A percentile compares a stretch with the other conserved stretches of the same genome.
These are phyloP conservation scores for Anoplopoma fimbria DNA, from an alignment of 2,113 vertebrate genomes.

Conservation along the genomic window DNA sequence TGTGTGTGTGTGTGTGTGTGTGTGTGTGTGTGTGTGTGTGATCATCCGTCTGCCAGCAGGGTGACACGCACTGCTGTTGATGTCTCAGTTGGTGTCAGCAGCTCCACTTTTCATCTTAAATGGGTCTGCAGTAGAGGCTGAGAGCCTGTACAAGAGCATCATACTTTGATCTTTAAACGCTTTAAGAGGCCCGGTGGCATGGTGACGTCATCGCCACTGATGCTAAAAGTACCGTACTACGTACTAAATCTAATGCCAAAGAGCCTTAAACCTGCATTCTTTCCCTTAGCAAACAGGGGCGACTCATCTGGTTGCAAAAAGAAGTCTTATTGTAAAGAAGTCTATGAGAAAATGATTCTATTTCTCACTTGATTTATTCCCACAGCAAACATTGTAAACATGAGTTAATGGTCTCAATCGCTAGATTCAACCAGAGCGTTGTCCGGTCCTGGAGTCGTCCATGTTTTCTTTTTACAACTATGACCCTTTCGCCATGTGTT, in stretches of 20 bases:
- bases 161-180: slow-evolving; percentile 20
- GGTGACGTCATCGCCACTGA: slow-evolving; percentile 20
- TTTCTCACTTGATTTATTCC: no score
- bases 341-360: no score
- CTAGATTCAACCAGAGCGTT: no score
- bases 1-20: slow-evolving; percentile 20
- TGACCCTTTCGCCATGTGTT: no score
- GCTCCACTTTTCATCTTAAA: slow-evolving; percentile 74
- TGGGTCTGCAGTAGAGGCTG: slow-evolving; percentile 51
- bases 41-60: slow-evolving; percentile 54
- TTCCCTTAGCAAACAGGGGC: no score
- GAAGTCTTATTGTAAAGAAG: no score
- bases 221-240: no score
- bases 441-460: not conserved
- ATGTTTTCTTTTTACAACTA: not conserved
- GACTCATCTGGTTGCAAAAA: no score
- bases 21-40: slow-evolving; percentile 16
- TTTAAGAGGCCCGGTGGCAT: slow-evolving; percentile 18
- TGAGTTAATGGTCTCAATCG: no score
- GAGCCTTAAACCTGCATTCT: no score
- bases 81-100: slow-evolving; percentile 75
- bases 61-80: slow-evolving; percentile 70
- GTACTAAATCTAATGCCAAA: no score
- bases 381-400: no score
- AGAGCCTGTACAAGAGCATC: slow-evolving; percentile 33